phyloP scores from a whole-genome alignment of 2,888 invertebrate genomes.

The Xylophagus ater region DNA sequence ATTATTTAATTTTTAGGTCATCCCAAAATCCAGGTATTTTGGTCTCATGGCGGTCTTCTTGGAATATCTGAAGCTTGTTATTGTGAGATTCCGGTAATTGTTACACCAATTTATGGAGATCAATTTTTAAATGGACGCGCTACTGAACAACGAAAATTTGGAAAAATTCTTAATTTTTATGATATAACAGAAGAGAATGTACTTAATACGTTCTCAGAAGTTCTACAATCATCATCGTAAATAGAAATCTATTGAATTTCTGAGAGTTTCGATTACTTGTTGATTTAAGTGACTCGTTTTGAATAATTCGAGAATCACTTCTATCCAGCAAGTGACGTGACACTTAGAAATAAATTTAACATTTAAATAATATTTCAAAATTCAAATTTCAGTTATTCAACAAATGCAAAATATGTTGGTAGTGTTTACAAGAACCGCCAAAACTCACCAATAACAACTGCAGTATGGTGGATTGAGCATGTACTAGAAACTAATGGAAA shows the following conservation, averaged over 20 bases:
- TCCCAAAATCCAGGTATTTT: slow-evolving; percentile 54
- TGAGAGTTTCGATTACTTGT: no score
- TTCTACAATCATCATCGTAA: slow-evolving; percentile 26
- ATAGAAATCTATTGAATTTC: no score
- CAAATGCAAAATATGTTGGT: slow-evolving; percentile 39
- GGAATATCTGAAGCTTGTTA: slow-evolving; percentile 57
- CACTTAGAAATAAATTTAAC: background rate
- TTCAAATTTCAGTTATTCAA: slow-evolving; percentile 22
- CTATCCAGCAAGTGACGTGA: background rate
- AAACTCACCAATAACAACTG: slow-evolving; percentile 43
- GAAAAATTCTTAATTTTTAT: slow-evolving; percentile 45
- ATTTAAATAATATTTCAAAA: background rate
- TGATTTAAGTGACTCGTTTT: no score
- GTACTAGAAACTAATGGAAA: slow-evolving; percentile 35
- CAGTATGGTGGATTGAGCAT: slow-evolving; percentile 50
- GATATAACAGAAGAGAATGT: slow-evolving; percentile 47
- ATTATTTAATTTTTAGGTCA: slow-evolving; percentile 42
- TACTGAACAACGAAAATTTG: slow-evolving; percentile 48
- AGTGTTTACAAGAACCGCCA: slow-evolving; percentile 45
- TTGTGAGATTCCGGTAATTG: slow-evolving; percentile 52
- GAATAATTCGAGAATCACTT: no score
- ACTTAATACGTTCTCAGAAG: slow-evolving; percentile 44
- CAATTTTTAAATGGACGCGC: slow-evolving; percentile 55
- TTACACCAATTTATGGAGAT: slow-evolving; percentile 60
- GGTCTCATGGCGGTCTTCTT: slow-evolving; percentile 56